Evolutionary conservation across 2,888 invertebrate genomes (phyloP).

Genomic region (Cantharis rufa): DNA sequence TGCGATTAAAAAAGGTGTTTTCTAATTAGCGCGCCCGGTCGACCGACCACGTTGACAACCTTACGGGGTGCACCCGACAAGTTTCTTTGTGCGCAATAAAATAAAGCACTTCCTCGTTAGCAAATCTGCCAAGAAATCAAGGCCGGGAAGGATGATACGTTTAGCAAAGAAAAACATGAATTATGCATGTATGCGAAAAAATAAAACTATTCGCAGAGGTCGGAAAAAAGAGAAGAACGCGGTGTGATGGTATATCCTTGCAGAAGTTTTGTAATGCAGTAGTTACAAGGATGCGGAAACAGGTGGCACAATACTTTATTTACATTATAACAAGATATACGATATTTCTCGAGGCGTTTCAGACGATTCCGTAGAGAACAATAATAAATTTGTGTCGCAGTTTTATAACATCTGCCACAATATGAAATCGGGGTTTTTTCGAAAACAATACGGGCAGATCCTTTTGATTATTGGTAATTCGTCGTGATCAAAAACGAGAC

Average conservation of each 20-base stretch:
- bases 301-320: slow-evolving; percentile 20
- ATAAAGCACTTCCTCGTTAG: not conserved
- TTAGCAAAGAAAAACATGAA: not conserved
- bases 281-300: slow-evolving; percentile 13
- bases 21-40: not conserved
- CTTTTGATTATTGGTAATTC: too few relatives aligned
- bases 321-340: slow-evolving; percentile 14
- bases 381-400: not conserved
- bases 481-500: not conserved
- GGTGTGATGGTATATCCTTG: not conserved
- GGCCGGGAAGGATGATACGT: not conserved
- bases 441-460: not conserved
- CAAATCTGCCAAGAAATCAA: not conserved
- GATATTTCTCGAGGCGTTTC: slow-evolving; percentile 15
- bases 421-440: not conserved
- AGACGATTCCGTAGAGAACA: slow-evolving; percentile 4
- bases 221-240: not conserved
- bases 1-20: not conserved
- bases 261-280: slow-evolving; percentile 8
- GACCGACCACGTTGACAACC: not conserved
- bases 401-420: not conserved
- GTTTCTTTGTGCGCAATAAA: not conserved
- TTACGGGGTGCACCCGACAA: not conserved
- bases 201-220: not conserved
- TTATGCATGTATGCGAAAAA: not conserved